A percentile compares a stretch with the other conserved stretches of the same genome.
These are phyloP conservation scores for Sakesphorus luctuosus DNA, from an alignment of 2,113 vertebrate genomes.

Conservation along the genomic window DNA sequence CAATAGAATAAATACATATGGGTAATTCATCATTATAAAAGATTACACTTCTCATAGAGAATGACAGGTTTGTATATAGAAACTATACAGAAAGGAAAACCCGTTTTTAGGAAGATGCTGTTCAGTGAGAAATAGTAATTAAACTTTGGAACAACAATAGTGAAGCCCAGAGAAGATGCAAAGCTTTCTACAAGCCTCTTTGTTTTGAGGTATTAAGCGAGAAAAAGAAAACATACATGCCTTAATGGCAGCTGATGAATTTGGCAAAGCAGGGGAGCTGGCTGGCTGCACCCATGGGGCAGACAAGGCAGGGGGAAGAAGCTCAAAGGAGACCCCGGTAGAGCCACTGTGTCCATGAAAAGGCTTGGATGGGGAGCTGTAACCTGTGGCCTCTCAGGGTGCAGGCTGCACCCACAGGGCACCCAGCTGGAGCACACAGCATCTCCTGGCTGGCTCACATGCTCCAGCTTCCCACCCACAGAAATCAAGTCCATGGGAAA, in stretches of 20 bases:
- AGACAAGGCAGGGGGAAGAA: background rate
- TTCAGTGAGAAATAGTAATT: background rate
- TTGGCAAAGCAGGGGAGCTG: background rate
- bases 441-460: accelerated
- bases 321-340: background rate
- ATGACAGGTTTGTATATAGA: background rate
- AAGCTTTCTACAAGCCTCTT: background rate
- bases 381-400: background rate
- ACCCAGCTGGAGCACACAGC: background rate
- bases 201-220: background rate
- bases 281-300: background rate
- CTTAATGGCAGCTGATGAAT: background rate
- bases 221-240: background rate
- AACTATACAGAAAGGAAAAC: background rate
- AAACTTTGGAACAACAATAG: background rate
- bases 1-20: background rate
- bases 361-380: accelerated
- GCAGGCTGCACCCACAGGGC: background rate
- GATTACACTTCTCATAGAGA: background rate
- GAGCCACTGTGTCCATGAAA: background rate
- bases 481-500: background rate
- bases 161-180: background rate
- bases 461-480: accelerated
- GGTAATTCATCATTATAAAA: background rate
- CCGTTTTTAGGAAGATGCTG: background rate